Evolutionary conservation across 2,888 invertebrate genomes (phyloP).

Genomic region (Drosophila ustulata): DNA sequence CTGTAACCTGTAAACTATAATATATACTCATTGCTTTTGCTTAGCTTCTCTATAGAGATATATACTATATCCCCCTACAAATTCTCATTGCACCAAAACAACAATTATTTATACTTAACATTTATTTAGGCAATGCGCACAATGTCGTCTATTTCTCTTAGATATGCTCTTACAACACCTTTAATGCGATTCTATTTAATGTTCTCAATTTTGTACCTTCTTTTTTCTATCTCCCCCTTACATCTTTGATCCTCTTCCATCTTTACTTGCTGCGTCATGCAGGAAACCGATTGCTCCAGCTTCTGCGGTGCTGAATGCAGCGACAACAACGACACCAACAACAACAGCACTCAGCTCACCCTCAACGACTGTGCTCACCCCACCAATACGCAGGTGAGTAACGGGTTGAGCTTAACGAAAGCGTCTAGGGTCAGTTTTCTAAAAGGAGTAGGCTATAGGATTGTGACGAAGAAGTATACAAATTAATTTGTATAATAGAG

Average conservation of each 20-base stretch:
- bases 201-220: conserved; percentile 14
- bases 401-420: not conserved
- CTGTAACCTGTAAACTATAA: conserved; percentile 21
- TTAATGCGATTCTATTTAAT: conserved; percentile 36
- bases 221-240: conserved; percentile 26
- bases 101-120: conserved; percentile 45
- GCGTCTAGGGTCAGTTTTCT: not conserved
- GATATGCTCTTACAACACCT: conserved; percentile 14
- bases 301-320: conserved; percentile 70
- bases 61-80: conserved; percentile 25
- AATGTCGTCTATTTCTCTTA: conserved; percentile 58
- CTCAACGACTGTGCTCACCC: conserved; percentile 79
- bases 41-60: conserved; percentile 60
- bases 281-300: conserved; percentile 83
- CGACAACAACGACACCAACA: conserved; percentile 62
- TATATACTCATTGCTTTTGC: conserved; percentile 64
- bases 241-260: not conserved
- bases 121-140: conserved; percentile 57
- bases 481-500: no score
- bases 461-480: not conserved
- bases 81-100: conserved; percentile 59
- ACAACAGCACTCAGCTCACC: conserved; percentile 67
- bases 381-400: conserved; percentile 86
- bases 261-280: conserved; percentile 12
- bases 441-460: not conserved